phyloP scores from a whole-genome alignment of 1,140 invertebrate species.

The Propsilocerus akamusi region DNA sequence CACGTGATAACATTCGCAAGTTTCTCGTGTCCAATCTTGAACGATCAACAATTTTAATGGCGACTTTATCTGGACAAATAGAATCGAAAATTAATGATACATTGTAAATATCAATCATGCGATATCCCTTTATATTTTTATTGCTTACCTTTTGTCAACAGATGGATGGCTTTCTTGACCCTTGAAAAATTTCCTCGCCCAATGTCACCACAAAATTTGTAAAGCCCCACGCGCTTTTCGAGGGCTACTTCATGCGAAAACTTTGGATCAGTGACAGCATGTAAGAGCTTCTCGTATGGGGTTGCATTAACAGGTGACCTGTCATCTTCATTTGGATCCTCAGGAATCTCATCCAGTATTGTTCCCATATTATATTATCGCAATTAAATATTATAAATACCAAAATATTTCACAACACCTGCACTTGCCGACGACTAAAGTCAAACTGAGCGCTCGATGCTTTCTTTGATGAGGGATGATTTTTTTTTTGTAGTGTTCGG shows the following conservation, averaged over 20 bases:
- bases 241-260: constrained; percentile 19
- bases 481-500: too few relatives aligned
- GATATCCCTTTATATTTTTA: background rate
- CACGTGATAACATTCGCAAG: constrained; percentile 51
- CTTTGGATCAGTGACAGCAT: background rate
- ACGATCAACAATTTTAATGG: constrained; percentile 79
- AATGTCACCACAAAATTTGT: constrained; percentile 33
- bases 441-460: background rate
- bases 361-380: background rate
- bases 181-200: constrained; percentile 80
- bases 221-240: constrained; percentile 26
- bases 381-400: too few relatives aligned
- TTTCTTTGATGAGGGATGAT: background rate
- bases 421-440: background rate
- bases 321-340: background rate
- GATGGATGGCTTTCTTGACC: constrained; percentile 70
- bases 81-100: background rate
- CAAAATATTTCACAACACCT: too few relatives aligned
- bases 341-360: background rate
- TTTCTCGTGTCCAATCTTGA: constrained; percentile 61
- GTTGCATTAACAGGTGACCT: background rate
- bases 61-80: constrained; percentile 36
- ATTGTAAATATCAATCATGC: background rate
- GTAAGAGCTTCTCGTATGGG: background rate
- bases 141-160: constrained; percentile 55